phyloP scores from a whole-genome alignment of 2,113 vertebrate species.

The Candoia aspera region DNA sequence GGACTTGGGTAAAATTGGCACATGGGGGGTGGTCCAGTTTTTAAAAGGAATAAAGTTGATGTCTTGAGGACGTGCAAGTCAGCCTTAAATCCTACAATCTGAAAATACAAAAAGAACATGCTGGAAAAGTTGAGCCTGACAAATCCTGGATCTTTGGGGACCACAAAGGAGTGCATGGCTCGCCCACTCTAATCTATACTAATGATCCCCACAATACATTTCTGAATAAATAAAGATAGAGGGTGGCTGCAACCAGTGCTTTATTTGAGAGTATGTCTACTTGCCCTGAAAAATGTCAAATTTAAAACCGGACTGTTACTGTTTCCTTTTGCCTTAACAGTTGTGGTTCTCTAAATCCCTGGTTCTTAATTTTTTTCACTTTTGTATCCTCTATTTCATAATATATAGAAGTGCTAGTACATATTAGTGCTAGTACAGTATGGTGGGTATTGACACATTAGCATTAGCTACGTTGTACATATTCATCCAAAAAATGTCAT shows the following conservation, averaged over 20 bases:
- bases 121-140: not conserved
- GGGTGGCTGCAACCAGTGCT: not conserved
- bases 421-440: not conserved
- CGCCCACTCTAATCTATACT: not conserved
- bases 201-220: not conserved
- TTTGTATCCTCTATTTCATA: not conserved
- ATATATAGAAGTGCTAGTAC: not conserved
- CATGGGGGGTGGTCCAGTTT: too few species aligned
- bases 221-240: not conserved
- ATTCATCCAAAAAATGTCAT: not conserved
- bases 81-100: not conserved
- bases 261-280: not conserved
- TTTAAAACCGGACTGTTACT: not conserved
- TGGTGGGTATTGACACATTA: not conserved
- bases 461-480: not conserved
- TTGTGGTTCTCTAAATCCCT: not conserved
- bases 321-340: not conserved
- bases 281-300: not conserved
- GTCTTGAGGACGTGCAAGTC: not conserved
- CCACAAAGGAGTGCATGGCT: not conserved
- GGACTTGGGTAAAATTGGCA: too few species aligned
- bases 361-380: not conserved
- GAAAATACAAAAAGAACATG: not conserved
- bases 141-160: not conserved
- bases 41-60: not conserved